A percentile compares a stretch with the other conserved stretches of the same genome.
Conservation (phyloP, 64 coral and sea anemone genomes). For the Anthopleura sola region DNA sequence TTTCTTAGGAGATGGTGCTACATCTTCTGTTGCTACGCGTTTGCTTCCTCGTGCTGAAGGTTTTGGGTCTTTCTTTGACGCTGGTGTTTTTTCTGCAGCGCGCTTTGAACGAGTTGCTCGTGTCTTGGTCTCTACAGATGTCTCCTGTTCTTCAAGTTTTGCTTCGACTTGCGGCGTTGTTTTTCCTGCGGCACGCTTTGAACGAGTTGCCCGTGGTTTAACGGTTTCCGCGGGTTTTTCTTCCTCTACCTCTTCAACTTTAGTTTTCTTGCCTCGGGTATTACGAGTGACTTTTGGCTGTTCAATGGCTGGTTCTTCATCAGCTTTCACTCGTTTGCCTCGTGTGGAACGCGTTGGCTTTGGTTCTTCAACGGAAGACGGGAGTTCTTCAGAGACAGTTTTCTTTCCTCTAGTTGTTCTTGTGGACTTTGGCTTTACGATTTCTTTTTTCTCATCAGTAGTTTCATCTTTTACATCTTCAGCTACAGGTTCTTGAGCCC, state of each 20-base stretch:
- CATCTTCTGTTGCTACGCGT: not conserved
- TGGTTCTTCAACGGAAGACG: not conserved
- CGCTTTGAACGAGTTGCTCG: slow-evolving; percentile 10
- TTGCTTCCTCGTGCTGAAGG: not conserved
- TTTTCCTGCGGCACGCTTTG: not conserved
- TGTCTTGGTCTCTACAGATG: not conserved
- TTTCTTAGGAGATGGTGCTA: slow-evolving; percentile 12
- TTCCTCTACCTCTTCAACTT: not conserved
- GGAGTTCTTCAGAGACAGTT: not conserved
- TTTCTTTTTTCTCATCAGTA: not conserved
- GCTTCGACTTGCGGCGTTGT: not conserved
- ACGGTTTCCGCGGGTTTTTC: not conserved
- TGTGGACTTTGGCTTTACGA: not conserved
- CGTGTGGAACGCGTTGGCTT: slow-evolving; percentile 1
- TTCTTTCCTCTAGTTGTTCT: not conserved
- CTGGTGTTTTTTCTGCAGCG: not conserved
- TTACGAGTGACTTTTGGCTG: not conserved
- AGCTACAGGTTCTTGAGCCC: not conserved
- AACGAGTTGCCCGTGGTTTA: not conserved
- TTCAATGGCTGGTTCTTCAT: slow-evolving; percentile 1
- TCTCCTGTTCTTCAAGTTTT: not conserved
- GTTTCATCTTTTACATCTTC: not conserved
- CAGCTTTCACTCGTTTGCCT: not conserved
- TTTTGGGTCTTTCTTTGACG: not conserved
- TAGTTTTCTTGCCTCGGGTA: not conserved